Evolutionary conservation across 2,113 vertebrate species (phyloP), one percentile per base, ranked within the genome.

Genomic region (Ondatra zibethicus): DNA sequence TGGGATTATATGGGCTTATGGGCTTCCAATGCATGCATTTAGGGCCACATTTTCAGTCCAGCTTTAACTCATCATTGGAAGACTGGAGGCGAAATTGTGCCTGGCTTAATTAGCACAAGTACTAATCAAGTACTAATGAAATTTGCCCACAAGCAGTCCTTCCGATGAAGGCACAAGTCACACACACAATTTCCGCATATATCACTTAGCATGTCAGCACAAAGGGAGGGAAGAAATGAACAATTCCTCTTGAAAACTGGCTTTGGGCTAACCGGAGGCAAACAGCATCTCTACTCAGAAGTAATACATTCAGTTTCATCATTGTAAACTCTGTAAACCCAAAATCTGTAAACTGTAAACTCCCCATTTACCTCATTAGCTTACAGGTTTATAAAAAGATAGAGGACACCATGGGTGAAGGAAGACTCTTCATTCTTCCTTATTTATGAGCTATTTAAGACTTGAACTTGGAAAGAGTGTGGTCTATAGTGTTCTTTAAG

Each of bases 111-210:
- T 98, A 98, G 97, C 96, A 73, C 97, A 92, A 97, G 96, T 96
- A 97, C 96, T 98, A 98, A 98, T 98, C 97, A 98, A 97, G 95
- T 94, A 91, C 95, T 98, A 98, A 98, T 97, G 97, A 98, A 98
- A 97, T 98, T 97, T 98, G 94, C 98, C 97, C 96, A 97, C 92
- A 92, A 98, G 97, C 97, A 90, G 76, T 97, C 94, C 94, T 95
- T 96, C 94, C 94, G 94, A 96, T 92, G 84, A 81, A 96, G 92
- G 94, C 93, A 96, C 93, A 92, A 94, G 94, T 85, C 85, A 45
- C 95, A 92, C 92, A 68, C 95, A 97, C 92, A 93, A 92, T 98
- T 96, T 97, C 93, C 1, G 55, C 80, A 96, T 97, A 80, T 97
- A 97, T 98, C 96, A 96, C 94, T 97, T 97, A 96, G 94, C 97